phyloP scores from a whole-genome alignment of 2,888 invertebrate species.

The Drosophila mayaguana region DNA sequence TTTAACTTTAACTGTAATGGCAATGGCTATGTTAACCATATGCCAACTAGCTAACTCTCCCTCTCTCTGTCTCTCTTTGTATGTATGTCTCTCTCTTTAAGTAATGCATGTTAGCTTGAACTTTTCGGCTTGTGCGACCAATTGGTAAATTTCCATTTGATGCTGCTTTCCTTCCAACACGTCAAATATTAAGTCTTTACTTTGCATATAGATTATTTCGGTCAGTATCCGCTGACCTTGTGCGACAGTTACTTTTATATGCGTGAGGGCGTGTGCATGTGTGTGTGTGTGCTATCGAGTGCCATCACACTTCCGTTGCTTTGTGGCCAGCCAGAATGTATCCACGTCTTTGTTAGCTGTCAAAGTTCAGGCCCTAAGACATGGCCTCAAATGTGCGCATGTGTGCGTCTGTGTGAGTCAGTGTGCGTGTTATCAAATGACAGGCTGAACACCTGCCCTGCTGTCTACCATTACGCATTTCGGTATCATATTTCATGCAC shows the following conservation, averaged over 20 bases:
- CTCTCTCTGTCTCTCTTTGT: not conserved
- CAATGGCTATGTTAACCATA: constrained; percentile 9
- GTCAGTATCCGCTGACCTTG: constrained; percentile 59
- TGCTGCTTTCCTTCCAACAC: constrained; percentile 50
- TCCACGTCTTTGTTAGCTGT: constrained; percentile 20
- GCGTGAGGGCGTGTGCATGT: not conserved
- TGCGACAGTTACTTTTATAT: constrained; percentile 6
- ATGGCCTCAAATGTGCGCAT: constrained; percentile 5
- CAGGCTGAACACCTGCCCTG: constrained; percentile 53
- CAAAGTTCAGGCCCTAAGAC: constrained; percentile 47
- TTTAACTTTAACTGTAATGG: constrained; percentile 26
- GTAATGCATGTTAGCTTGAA: constrained; percentile 14
- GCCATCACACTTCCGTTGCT: constrained; percentile 67
- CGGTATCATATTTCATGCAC: constrained; percentile 55
- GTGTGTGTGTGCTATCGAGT: constrained; percentile 62
- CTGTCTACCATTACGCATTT: constrained; percentile 43
- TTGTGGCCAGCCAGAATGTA: constrained; percentile 17
- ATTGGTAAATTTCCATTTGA: constrained; percentile 67
- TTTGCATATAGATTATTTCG: constrained; percentile 45
- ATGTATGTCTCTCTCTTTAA: not conserved
- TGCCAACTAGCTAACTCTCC: not conserved
- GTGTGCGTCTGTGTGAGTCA: not conserved
- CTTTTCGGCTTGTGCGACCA: constrained; percentile 31
- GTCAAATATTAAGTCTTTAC: constrained; percentile 48
- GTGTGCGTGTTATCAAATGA: constrained; percentile 48